These are phyloP conservation scores for Poeciliopsis paucimaculata DNA, from an alignment of 2,797 vertebrate species.

Conservation along the genomic window DNA sequence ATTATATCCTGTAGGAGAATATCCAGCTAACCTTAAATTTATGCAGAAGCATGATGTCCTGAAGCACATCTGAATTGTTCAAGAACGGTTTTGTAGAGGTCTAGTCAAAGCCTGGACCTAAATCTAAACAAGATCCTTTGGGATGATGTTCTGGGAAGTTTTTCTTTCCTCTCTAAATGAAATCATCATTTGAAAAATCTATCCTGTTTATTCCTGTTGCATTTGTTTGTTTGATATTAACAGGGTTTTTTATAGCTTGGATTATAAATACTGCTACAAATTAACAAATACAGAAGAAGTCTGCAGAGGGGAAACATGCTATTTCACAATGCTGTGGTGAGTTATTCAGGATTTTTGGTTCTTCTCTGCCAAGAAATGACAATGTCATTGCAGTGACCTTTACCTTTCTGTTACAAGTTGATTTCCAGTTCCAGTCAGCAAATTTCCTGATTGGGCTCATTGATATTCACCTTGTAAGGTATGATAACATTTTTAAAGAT, in stretches of 20 bases:
- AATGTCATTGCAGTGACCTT: constrained; percentile 84
- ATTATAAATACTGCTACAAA: background rate
- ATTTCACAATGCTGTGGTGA: constrained; percentile 43
- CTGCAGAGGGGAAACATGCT: background rate
- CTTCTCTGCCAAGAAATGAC: constrained; percentile 63
- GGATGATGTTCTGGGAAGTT: background rate
- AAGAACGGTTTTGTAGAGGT: background rate
- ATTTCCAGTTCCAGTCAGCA: constrained; percentile 49
- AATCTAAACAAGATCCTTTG: background rate
- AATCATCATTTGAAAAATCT: background rate
- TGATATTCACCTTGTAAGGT: constrained; percentile 41
- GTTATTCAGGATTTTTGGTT: constrained; percentile 67
- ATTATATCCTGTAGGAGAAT: background rate
- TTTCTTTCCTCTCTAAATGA: background rate
- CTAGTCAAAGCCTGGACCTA: background rate
- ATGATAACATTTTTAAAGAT: constrained; percentile 31
- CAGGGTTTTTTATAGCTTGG: background rate
- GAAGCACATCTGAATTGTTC: background rate
- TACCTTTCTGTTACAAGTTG: constrained; percentile 53
- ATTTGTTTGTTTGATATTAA: background rate
- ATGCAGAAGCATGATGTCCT: background rate
- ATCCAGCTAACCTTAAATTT: background rate
- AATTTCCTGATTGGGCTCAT: constrained; percentile 39
- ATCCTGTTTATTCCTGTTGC: background rate
- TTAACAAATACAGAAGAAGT: background rate